Base-by-base conservation (phyloP, 2,888 invertebrate genomes). In the Drosophila nigricruria region DNA sequence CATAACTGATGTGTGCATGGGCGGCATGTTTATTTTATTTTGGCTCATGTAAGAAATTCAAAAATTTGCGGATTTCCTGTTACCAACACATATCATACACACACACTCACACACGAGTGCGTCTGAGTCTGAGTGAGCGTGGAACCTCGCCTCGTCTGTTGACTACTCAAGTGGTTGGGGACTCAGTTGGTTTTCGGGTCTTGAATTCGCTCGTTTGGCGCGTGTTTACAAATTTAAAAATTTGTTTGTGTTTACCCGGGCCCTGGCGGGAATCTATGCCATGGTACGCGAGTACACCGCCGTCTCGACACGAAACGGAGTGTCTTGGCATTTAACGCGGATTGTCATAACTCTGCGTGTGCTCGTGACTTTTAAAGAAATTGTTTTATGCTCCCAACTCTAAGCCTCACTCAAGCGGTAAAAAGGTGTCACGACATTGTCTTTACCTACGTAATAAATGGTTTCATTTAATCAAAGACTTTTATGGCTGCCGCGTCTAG, bases 201-300 rank as follows among this genome's bases (percentile, higher is more conserved):
- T 70, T 70, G 77, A 45, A 69, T 82, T 72, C 71, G 75, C 59
- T 81, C 75, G 64, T 78, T 81, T 73, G 79, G 71, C 56, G 71
- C 76, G 69, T 85, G 89, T 85, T 89, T 82, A 88, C 88, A 89
- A 85, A 89, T 89, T 89, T 88, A 70, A 85, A 89, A 85, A 89
- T 85, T 89, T 88, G 88, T 85, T 89, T 85, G 77, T 81, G 75
- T 84, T 89, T 73, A 70, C 87, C 71, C 78, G 68, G 73, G 38
- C 70, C 77, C 65, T 67, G 67, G 27, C 47, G 47, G 60, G 32
- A 49, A 38, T 47, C 34, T 50, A 32, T 34, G 27, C 42, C 27
- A 27, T 25, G 45, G 36, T 52, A 18, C 49, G 49, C 20, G 16
- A n/a, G 27, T 47, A 27, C 27, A 27, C 9, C n/a, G 30, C 20